A percentile compares a stretch with the other conserved stretches of the same genome.
phyloP scores from a whole-genome alignment of 1,140 invertebrate species.

The Caerostris darwini region DNA sequence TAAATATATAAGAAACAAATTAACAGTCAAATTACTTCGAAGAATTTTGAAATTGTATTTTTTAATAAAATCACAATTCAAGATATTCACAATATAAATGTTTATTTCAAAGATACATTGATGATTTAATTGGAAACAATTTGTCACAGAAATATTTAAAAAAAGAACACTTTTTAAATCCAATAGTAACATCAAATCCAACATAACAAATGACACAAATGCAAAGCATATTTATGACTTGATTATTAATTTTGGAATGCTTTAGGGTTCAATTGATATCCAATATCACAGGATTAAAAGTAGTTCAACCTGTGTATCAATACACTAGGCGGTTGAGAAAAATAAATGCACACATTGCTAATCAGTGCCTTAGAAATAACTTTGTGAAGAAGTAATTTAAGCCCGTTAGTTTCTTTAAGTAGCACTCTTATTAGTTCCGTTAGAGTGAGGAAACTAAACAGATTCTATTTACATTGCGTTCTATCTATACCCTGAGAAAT shows the following conservation, averaged over 20 bases:
- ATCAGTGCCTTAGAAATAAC: slow-evolving; percentile 31
- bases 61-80: no score
- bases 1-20: no score
- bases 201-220: slow-evolving; percentile 20
- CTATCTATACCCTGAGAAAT: slow-evolving; percentile 39
- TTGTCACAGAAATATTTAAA: neutral
- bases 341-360: slow-evolving; percentile 29
- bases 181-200: neutral
- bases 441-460: neutral
- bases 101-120: slow-evolving; percentile 29
- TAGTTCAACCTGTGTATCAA: slow-evolving; percentile 1
- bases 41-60: no score
- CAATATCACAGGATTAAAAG: slow-evolving; percentile 32
- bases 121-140: neutral
- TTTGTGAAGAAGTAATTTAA: slow-evolving; percentile 18
- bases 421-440: neutral
- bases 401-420: neutral
- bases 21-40: no score
- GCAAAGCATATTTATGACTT: slow-evolving; percentile 27
- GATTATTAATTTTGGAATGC: neutral
- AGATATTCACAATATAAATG: neutral
- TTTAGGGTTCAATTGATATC: slow-evolving; percentile 5
- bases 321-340: neutral
- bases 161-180: neutral
- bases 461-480: neutral